Conservation (phyloP, 2,113 vertebrate species). For the Cyanoramphus novaezelandiae region DNA sequence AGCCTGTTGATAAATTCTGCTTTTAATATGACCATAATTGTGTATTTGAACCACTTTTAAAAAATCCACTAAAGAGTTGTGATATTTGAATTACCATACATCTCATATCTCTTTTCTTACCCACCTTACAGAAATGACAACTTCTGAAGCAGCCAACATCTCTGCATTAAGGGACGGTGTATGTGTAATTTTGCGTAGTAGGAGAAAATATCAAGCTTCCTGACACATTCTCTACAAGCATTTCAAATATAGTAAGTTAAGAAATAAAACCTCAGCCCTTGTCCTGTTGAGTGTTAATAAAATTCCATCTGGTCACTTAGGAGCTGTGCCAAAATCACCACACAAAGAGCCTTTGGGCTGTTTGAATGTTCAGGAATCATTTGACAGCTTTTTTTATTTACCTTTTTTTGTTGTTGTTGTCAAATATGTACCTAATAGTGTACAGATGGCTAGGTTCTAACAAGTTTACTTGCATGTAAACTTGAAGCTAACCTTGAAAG, state of each 20-base stretch:
- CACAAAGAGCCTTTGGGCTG: slow-evolving; percentile 34
- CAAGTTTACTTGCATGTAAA: slow-evolving; percentile 53
- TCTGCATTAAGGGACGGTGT: not conserved
- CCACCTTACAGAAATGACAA: not conserved
- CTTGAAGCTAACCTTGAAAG: slow-evolving; percentile 54
- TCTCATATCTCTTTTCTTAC: not conserved
- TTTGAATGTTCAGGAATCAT: slow-evolving; percentile 11
- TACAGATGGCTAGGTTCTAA: slow-evolving; percentile 64
- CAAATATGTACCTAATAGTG: slow-evolving; percentile 55
- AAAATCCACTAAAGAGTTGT: not conserved
- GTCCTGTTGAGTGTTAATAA: slow-evolving; percentile 61
- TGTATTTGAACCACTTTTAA: not conserved
- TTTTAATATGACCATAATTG: not conserved
- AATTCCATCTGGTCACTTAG: slow-evolving; percentile 70
- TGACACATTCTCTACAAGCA: slow-evolving; percentile 4
- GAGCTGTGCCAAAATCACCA: slow-evolving; percentile 57
- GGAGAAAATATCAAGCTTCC: slow-evolving; percentile 19
- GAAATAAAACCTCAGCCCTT: slow-evolving; percentile 43
- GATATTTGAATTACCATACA: not conserved
- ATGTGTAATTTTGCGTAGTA: slow-evolving; percentile 8
- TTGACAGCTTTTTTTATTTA: slow-evolving; percentile 57
- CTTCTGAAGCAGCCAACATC: not conserved
- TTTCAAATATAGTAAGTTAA: slow-evolving; percentile 57
- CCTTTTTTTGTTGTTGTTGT: not conserved
- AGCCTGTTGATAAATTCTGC: not conserved